A percentile compares a stretch with the other conserved stretches of the same genome.
These are phyloP conservation scores for Helostoma temminkii DNA, from an alignment of 2,797 vertebrate genomes.

Conservation along the genomic window DNA sequence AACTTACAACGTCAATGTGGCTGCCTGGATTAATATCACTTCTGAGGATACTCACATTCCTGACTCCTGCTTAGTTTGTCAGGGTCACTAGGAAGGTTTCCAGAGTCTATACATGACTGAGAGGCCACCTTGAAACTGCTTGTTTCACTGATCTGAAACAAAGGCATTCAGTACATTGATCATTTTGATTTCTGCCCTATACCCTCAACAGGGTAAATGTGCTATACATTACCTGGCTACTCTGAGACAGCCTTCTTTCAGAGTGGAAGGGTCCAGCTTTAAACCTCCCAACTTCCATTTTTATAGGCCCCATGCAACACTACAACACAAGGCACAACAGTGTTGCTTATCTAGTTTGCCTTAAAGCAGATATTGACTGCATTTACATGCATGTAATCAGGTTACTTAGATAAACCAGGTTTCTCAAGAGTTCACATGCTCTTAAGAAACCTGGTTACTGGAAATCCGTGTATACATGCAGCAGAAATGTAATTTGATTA, in stretches of 20 bases:
- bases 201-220: neutral
- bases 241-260: conserved; percentile 91
- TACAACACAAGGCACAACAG: conserved; percentile 62
- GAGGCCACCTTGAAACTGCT: conserved; percentile 80
- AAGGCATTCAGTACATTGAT: neutral
- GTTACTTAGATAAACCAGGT: no score
- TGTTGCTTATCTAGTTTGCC: neutral
- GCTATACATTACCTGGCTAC: conserved; percentile 89
- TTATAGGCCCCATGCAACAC: conserved; percentile 93
- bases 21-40: neutral
- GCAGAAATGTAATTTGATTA: no score
- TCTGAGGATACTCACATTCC: conserved; percentile 81
- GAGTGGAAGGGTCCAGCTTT: conserved; percentile 95
- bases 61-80: conserved; percentile 82
- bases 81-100: conserved; percentile 73
- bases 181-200: neutral
- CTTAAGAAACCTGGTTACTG: no score
- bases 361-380: neutral
- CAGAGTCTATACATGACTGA: conserved; percentile 80
- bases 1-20: no score
- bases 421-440: no score
- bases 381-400: no score
- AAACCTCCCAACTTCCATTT: conserved; percentile 93
- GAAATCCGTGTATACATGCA: no score
- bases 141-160: conserved; percentile 79